Evolutionary conservation across 1,140 invertebrate species (phyloP), one percentile per base, ranked within the genome.

Genomic region (Myzus persicae): DNA sequence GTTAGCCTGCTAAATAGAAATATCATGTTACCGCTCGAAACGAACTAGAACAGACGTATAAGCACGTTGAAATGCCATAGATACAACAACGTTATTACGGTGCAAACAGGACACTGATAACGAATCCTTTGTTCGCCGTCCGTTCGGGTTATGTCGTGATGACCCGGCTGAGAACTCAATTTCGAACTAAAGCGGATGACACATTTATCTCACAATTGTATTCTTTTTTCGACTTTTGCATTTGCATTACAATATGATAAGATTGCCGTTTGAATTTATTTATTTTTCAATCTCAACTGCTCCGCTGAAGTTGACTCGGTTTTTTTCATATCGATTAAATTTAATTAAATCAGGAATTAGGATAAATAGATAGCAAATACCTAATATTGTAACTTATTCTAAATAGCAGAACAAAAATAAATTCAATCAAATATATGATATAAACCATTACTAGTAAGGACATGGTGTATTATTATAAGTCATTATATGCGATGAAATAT

Each of bases 71-170:
- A 85, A 85, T 85, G 26, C 42, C 84, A 85, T 44, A 85, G 40
- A 44, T 85, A 44, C 11, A 44, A 44, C 24, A 6, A 40, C 9
- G 24, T 44, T 85, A 85, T 31, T 44, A 42, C 42, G 84, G 40
- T 85, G 40, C 81, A 85, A 85, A 40, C 42, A 44, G 84, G 40
- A 44, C 40, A 44, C 38, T 85, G 84, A 85, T 85, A 85, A 85
- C 42, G 26, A 85, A 85, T 44, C 84, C 84, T 85, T 85, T 85
- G 84, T 85, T 31, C 40, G 4, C 42, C 42, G 40, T 85, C 84
- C 14, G 4, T 85, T 85, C 24, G 40, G 40, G 24, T 85, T 85
- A 84, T 84, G 38, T 84, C 81, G 22, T 36, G 36, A 38, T 82
- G 76, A 82, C 31, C 59, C 11, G 31, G 31, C 31, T n/a, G 59